Evolutionary conservation across 2,113 vertebrate species (phyloP).

Genomic region (Lepus americanus): DNA sequence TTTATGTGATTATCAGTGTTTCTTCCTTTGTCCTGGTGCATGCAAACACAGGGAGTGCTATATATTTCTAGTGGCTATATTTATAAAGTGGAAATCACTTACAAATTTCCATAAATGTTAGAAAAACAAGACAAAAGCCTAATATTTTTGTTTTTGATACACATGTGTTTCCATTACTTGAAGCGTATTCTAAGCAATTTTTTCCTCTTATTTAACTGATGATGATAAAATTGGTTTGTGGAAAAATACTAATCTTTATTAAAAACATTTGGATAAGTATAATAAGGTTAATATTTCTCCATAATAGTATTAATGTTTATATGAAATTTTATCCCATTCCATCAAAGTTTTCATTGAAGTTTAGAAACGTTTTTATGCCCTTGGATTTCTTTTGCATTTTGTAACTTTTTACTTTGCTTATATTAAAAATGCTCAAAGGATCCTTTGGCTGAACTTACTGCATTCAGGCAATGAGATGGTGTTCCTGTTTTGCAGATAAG

Average conservation of each 20-base stretch:
- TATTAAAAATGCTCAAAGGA: background rate
- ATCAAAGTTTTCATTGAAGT: background rate
- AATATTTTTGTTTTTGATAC: background rate
- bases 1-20: background rate
- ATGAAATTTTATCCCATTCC: background rate
- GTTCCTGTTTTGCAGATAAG: slow-evolving; percentile 8
- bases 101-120: background rate
- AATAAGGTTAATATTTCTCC: background rate
- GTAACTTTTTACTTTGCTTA: background rate
- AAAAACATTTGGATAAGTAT: slow-evolving; percentile 27
- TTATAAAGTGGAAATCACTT: background rate
- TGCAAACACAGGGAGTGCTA: background rate
- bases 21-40: background rate
- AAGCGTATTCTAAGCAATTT: background rate
- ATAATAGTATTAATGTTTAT: background rate
- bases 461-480: background rate
- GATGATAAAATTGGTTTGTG: background rate
- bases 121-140: background rate
- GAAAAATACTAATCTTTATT: background rate
- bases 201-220: background rate
- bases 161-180: background rate
- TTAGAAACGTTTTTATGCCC: background rate
- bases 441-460: background rate
- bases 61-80: background rate
- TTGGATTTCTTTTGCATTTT: slow-evolving; percentile 22